Conservation (phyloP, 2,113 vertebrate species). For the Passer montanus region DNA sequence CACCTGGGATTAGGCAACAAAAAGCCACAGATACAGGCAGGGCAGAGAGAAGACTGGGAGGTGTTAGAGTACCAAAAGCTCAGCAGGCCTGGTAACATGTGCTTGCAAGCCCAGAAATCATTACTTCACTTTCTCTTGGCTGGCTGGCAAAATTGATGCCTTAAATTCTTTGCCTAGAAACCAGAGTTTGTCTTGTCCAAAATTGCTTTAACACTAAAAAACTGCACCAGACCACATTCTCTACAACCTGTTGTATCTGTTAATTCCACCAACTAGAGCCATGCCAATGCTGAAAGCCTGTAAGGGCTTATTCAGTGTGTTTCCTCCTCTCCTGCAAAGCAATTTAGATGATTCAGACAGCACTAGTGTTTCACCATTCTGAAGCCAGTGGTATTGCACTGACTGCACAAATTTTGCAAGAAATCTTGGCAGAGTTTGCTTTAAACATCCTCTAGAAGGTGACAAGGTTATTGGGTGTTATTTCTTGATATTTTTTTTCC, state of each 20-base stretch:
- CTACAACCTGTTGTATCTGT: background rate
- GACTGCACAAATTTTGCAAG: background rate
- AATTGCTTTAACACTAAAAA: background rate
- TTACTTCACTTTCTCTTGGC: background rate
- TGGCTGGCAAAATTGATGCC: background rate
- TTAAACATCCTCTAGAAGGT: background rate
- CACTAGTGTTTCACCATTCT: background rate
- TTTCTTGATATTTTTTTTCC: background rate
- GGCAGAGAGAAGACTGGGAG: background rate
- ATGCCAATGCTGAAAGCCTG: background rate
- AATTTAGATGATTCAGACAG: slow-evolving; percentile 7
- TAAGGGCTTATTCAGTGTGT: background rate
- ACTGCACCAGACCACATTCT: background rate
- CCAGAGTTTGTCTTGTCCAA: background rate
- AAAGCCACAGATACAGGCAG: background rate
- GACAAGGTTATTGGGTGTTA: background rate
- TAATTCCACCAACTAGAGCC: background rate
- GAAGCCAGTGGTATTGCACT: background rate
- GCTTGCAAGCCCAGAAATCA: background rate
- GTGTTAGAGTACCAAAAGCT: background rate
- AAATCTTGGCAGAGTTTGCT: background rate
- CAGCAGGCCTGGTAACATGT: background rate
- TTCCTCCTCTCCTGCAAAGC: background rate
- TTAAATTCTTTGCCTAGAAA: background rate
- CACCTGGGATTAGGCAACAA: background rate